A percentile compares a stretch with the other conserved stretches of the same genome.
Evolutionary conservation across 2,797 vertebrate species (phyloP).

Genomic region (Etheostoma nigrum): DNA sequence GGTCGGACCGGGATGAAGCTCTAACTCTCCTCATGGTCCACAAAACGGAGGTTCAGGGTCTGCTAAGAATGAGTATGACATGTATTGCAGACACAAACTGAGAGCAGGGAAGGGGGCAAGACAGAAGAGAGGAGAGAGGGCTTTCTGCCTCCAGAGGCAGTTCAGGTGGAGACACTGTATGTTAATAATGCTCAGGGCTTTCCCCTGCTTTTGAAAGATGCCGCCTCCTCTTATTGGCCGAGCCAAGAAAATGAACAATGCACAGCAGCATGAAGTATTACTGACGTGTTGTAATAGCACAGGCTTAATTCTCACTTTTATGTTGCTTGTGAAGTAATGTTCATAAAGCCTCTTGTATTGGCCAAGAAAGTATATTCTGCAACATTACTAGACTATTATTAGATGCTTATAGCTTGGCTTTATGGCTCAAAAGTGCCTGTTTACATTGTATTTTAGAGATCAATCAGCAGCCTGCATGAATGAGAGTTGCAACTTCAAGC

Average conservation of each 20-base stretch:
- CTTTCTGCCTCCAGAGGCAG: slow-evolving; percentile 19
- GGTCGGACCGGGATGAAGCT: slow-evolving; percentile 24
- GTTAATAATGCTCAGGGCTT: slow-evolving; percentile 56
- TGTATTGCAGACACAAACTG: slow-evolving; percentile 49
- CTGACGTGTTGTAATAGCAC: slow-evolving; percentile 30
- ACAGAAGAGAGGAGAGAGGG: not conserved
- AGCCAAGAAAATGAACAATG: slow-evolving; percentile 40
- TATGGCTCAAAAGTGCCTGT: slow-evolving; percentile 54
- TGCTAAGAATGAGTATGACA: slow-evolving; percentile 37
- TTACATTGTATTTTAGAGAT: slow-evolving; percentile 50
- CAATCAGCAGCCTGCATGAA: slow-evolving; percentile 33
- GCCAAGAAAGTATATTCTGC: slow-evolving; percentile 21
- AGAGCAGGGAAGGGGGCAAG: slow-evolving; percentile 23
- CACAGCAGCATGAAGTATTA: slow-evolving; percentile 20
- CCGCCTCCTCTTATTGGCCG: slow-evolving; percentile 60
- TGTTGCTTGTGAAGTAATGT: slow-evolving; percentile 29
- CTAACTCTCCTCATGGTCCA: slow-evolving; percentile 33
- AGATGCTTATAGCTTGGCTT: slow-evolving; percentile 56
- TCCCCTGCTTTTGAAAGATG: slow-evolving; percentile 68
- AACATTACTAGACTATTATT: slow-evolving; percentile 29
- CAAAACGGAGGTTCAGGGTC: slow-evolving; percentile 51
- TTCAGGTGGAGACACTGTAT: slow-evolving; percentile 38
- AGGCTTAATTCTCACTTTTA: slow-evolving; percentile 33
- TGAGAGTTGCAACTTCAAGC: not conserved
- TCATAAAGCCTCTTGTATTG: slow-evolving; percentile 44